These are phyloP conservation scores for Carassius carassius DNA, from an alignment of 2,113 vertebrate species.

Conservation along the genomic window DNA sequence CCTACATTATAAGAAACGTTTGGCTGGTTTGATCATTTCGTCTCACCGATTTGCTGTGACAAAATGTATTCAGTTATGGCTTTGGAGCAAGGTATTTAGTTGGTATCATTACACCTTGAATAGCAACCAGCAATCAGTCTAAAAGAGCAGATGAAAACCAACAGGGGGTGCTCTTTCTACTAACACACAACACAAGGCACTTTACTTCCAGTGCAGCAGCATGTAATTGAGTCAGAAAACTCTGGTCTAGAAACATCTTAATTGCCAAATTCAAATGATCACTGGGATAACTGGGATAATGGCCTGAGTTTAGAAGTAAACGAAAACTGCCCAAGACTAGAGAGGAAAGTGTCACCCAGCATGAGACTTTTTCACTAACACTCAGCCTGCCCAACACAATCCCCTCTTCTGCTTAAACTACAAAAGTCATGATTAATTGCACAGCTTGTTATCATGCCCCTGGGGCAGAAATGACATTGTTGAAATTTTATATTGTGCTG, in stretches of 20 bases:
- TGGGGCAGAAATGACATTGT: constrained; percentile 55
- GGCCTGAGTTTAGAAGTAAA: not conserved
- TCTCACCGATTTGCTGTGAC: not conserved
- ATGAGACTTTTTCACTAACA: constrained; percentile 40
- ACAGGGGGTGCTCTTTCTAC: too few species aligned
- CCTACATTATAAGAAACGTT: not conserved
- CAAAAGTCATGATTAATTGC: constrained; percentile 58
- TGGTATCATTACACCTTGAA: not conserved
- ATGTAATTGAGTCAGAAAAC: not conserved
- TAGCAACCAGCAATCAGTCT: not conserved
- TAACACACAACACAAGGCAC: too few species aligned
- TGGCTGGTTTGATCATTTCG: constrained; percentile 4
- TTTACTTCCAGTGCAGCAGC: too few species aligned
- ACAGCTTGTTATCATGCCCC: constrained; percentile 47
- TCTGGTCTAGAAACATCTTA: not conserved
- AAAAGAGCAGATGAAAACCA: constrained; percentile 51
- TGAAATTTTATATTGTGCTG: constrained; percentile 54
- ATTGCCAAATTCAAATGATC: not conserved
- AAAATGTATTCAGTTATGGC: constrained; percentile 9
- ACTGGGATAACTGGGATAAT: not conserved
- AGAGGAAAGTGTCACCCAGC: constrained; percentile 22
- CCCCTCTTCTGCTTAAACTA: constrained; percentile 36
- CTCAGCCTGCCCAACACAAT: constrained; percentile 27
- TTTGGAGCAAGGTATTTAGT: not conserved
- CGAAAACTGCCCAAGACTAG: not conserved